Conservation (phyloP, 2,113 vertebrate genomes). For the Coptodon rendalli region DNA sequence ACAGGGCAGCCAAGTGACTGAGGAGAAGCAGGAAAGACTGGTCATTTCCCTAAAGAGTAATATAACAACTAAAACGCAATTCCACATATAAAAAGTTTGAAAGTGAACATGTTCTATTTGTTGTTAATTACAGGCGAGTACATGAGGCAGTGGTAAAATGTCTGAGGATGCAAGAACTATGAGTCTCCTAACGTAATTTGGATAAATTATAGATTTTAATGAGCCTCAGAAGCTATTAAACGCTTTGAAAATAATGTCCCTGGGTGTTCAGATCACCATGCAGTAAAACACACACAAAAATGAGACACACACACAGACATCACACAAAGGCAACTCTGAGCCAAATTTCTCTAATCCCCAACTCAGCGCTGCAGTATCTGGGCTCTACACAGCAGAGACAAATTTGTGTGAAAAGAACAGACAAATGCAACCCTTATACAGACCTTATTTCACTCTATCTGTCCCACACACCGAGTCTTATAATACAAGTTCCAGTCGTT, state of each 20-base stretch:
- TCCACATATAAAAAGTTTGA: not conserved
- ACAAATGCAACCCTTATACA: slow-evolving; percentile 20
- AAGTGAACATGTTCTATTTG: not conserved
- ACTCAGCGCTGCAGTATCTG: slow-evolving; percentile 32
- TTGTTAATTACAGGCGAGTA: not conserved
- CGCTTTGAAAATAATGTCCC: slow-evolving; percentile 17
- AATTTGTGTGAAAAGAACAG: slow-evolving; percentile 39
- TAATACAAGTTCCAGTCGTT: slow-evolving; percentile 40
- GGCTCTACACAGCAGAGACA: slow-evolving; percentile 22
- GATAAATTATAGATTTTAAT: slow-evolving; percentile 29
- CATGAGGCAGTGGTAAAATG: not conserved
- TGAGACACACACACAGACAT: not conserved
- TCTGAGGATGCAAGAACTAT: not conserved
- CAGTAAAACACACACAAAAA: not conserved
- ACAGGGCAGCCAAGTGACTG: not conserved
- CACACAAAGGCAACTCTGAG: slow-evolving; percentile 33
- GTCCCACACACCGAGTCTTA: not conserved
- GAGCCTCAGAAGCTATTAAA: slow-evolving; percentile 24
- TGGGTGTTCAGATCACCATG: not conserved
- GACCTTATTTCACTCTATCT: slow-evolving; percentile 30
- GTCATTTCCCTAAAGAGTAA: not conserved
- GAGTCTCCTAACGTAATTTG: not conserved
- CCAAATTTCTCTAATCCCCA: slow-evolving; percentile 54
- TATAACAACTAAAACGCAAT: not conserved
- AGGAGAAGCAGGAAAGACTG: not conserved